Base-by-base conservation (phyloP, 2,888 invertebrate species). In the Watsonalla cultraria region DNA sequence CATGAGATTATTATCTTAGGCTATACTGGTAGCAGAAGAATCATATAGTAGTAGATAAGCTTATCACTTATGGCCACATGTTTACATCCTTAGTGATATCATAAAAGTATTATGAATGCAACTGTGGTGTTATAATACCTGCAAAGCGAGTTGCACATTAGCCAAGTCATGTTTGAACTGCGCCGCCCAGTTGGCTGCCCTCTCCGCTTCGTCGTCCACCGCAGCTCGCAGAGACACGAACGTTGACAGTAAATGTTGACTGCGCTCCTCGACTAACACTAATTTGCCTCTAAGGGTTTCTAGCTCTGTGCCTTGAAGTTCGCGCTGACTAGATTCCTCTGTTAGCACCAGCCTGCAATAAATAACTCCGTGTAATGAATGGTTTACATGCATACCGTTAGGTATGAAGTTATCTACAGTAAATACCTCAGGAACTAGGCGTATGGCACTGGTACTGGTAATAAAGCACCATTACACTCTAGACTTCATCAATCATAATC, bases 131-230 rank as follows among this genome's bases (percentile, higher is more conserved):
- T 45, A 46, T 14, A 37, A 2, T 67, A 90, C 91, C 84, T 91
- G 90, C 55, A 90, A 78, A 52, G 90, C 88, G 14, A 88, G 61
- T 58, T 90, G 87, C 15, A 91, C 85, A 70, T 92, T 92, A 0
- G 90, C 72, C 51, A 92, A 58, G 58, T 92, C 92, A 58, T 91
- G 92, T 54, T 90, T 91, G 61, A 92, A 92, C 70, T 92, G 92
- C 7, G 91, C 90, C 0, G 89, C 78, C 77, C 91, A 91, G 69
- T 90, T 86, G 0, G 84, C 82, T 0, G 92, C 74, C 5, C 92
- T 72, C 8, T 86, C 82, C 0, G 87, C 83, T 64, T 93, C 92
- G 47, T 92, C 91, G 7, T 91, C 92, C 0, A 92, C 80, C 0
- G 88, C 85, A 0, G 84, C 84, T 4, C 92, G 72, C 8, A 93